A percentile compares a stretch with the other conserved stretches of the same genome.
These are phyloP conservation scores for Xestia sexstrigata DNA, from an alignment of 2,888 invertebrate species.

Conservation along the genomic window DNA sequence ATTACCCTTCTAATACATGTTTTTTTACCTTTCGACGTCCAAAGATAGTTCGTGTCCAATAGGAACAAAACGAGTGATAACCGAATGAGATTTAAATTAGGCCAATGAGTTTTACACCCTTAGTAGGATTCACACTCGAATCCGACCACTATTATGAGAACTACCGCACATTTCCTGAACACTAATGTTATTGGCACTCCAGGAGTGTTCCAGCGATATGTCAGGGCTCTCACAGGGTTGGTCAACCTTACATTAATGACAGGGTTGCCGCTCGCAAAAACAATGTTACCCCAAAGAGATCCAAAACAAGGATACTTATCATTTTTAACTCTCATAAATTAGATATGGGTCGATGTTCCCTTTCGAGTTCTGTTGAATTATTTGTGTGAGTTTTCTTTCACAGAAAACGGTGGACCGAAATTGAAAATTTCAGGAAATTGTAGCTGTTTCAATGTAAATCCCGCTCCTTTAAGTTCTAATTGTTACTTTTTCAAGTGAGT, in stretches of 20 bases:
- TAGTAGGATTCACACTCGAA: constrained; percentile 69
- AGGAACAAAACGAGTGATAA: constrained; percentile 43
- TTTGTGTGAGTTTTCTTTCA: constrained; percentile 29
- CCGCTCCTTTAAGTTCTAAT: neutral
- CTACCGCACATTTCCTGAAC: constrained; percentile 77
- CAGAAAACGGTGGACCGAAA: neutral
- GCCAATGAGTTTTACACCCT: constrained; percentile 34
- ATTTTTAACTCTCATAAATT: constrained; percentile 62
- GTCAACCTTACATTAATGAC: constrained; percentile 70
- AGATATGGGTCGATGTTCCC: constrained; percentile 40
- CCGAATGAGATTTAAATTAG: constrained; percentile 50
- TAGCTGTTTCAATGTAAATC: neutral
- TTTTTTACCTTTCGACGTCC: neutral
- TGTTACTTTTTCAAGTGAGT: neutral
- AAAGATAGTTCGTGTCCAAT: neutral
- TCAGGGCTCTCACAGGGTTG: constrained; percentile 73
- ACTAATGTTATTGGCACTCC: constrained; percentile 72
- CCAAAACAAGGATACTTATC: constrained; percentile 64
- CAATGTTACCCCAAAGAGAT: constrained; percentile 61
- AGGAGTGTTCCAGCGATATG: constrained; percentile 65
- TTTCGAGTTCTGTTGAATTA: constrained; percentile 42
- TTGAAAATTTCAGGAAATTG: neutral
- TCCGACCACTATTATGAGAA: constrained; percentile 79
- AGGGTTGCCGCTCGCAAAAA: constrained; percentile 65
- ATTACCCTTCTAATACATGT: neutral